Conservation (phyloP, 2,888 invertebrate genomes). For the Phengaris alcon region DNA sequence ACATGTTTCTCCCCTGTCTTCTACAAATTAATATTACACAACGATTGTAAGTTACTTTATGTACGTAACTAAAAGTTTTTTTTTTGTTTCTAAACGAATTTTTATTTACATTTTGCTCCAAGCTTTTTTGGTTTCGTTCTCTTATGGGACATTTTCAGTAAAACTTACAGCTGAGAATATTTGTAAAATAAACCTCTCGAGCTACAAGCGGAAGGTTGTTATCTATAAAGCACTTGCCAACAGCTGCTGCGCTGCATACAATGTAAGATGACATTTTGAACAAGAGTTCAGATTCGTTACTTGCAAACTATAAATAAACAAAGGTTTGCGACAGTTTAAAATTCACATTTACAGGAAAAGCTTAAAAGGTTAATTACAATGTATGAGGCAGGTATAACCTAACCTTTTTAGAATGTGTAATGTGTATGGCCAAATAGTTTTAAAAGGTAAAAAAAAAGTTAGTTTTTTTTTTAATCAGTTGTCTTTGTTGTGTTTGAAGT, state of each 20-base stretch:
- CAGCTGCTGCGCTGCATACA: not conserved
- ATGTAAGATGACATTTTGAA: slow-evolving; percentile 16
- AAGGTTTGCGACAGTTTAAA: not conserved
- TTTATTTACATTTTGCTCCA: not conserved
- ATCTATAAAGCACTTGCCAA: slow-evolving; percentile 2
- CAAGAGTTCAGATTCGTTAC: not conserved
- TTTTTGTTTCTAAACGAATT: not conserved
- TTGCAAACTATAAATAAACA: not conserved
- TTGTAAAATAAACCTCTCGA: not conserved
- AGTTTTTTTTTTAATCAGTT: too few relatives aligned
- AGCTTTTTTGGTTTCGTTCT: not conserved
- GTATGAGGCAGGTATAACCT: too few relatives aligned
- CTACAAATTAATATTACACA: too few relatives aligned
- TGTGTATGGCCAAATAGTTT: too few relatives aligned
- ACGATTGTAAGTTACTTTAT: too few relatives aligned
- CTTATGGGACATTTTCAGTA: not conserved
- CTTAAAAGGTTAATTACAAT: too few relatives aligned
- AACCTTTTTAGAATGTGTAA: too few relatives aligned
- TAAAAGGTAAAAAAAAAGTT: too few relatives aligned
- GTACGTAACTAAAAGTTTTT: too few relatives aligned
- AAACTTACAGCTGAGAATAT: not conserved
- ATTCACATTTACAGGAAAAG: not conserved
- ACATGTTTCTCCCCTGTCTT: too few relatives aligned
- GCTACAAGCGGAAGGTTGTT: not conserved
- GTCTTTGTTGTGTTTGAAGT: too few relatives aligned